Evolutionary conservation across 92 coral and sea anemone genomes (phyloP), one percentile per base, ranked within the genome.

Genomic region (Phenganax subtilis): DNA sequence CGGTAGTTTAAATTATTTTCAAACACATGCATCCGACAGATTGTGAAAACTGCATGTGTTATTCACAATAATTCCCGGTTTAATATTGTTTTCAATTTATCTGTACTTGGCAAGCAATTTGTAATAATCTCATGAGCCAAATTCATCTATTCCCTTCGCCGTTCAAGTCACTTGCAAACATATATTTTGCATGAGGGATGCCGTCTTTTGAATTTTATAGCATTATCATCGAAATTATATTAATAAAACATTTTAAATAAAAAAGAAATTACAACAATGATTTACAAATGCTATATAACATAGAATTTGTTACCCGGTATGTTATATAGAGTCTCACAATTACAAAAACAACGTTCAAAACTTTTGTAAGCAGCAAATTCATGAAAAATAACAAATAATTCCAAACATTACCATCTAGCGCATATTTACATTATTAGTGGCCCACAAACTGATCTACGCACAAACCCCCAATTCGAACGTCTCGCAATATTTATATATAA

Each of bases 21-120:
- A 64, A 64, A 17, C 70, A 15, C 29, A 62, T 62, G 68, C 68
- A 62, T 62, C 68, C 9, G 70, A 64, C 70, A n/a, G 70, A 64
- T 64, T 64, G 70, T 64, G 70, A 64, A 64, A 64, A 64, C 70
- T 64, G 70, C 30, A 16, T 44, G 20, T 64, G 70, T 62, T 62
- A 62, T 20, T 62, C 68, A 62, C 68, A 62, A 3, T 62, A 62
- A 62, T 3, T 62, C 27, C 3, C 27, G 27, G 68, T 62, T 62
- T 62, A 62, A 62, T 62, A 20, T 62, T 62, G 68, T 62, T 62
- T 62, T 62, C 68, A 37, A 37, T 37, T 37, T 62, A 62, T 62
- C 68, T 62, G 15, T 62, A 62, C 16, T 62, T 62, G 68, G 68
- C 47, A 62, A 0, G 25, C 1, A 15, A 62, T 20, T 62, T 62